Conservation (phyloP, 2,113 vertebrate species). For the Vulpes ferrilata region DNA sequence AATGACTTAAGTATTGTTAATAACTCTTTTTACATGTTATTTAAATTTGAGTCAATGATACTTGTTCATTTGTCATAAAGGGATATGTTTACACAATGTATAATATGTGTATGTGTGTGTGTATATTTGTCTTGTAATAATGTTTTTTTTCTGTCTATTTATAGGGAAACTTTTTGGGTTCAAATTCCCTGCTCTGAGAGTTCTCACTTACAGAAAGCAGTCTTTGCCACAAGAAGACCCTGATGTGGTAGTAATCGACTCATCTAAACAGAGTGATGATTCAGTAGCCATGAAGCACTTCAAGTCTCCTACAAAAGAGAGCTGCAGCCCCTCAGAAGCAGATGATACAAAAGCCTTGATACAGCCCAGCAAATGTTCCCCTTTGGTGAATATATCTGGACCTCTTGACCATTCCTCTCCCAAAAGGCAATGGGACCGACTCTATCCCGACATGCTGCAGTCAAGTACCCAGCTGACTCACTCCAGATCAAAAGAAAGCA, state of each 20-base stretch:
- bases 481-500: constrained; percentile 94
- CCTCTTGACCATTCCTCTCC: constrained; percentile 97
- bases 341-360: constrained; percentile 97
- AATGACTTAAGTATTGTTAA: not conserved
- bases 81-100: not conserved
- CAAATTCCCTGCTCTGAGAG: constrained; percentile 93
- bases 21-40: not conserved
- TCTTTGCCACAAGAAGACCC: constrained; percentile 98
- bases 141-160: constrained; percentile 76
- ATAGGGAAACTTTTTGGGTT: constrained; percentile 95
- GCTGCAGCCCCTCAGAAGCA: constrained; percentile 94
- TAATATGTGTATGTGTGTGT: not conserved
- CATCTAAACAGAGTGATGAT: constrained; percentile 94
- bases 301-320: constrained; percentile 95
- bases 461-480: constrained; percentile 93
- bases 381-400: constrained; percentile 92
- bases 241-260: constrained; percentile 96
- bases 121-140: not conserved
- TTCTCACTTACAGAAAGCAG: constrained; percentile 95
- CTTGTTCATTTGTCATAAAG: not conserved
- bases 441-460: constrained; percentile 93
- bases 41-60: not conserved
- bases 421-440: constrained; percentile 94
- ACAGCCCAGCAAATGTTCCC: constrained; percentile 93
- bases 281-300: constrained; percentile 95